Conservation (phyloP, 2,113 vertebrate species). For the Ammospiza caudacuta region DNA sequence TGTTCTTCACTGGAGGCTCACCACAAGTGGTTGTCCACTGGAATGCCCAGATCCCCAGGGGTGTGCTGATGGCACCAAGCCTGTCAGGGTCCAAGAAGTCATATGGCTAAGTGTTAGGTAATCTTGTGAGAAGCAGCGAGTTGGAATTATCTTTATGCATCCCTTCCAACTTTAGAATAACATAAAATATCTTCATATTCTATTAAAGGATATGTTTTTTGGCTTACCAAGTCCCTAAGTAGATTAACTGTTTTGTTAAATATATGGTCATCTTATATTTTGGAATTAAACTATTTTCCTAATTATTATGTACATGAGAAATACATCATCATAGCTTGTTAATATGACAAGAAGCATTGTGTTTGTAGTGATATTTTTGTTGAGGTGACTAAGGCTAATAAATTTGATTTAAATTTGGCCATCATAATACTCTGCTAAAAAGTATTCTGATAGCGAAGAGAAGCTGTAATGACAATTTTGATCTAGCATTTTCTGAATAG, state of each 20-base stretch:
- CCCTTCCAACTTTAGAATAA: neutral
- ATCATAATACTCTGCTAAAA: neutral
- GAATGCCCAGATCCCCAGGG: accelerated
- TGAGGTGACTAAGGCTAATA: neutral
- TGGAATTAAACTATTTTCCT: neutral
- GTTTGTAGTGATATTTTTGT: neutral
- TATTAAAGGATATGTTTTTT: neutral
- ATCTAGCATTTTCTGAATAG: neutral
- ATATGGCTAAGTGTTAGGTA: neutral
- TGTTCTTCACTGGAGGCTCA: neutral
- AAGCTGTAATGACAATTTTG: neutral
- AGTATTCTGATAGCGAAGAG: neutral
- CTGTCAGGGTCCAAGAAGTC: neutral
- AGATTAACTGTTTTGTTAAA: neutral
- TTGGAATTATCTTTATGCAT: neutral
- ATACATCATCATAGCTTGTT: neutral
- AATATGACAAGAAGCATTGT: neutral
- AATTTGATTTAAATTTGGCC: neutral
- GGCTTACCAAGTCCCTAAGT: neutral
- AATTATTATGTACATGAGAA: neutral
- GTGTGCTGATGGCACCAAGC: neutral
- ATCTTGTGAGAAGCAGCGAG: neutral
- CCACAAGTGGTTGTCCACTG: neutral
- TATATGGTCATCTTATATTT: neutral
- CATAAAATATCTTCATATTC: neutral